Evolutionary conservation across 2,888 invertebrate genomes (phyloP).

Genomic region (Spicauda simplicius): DNA sequence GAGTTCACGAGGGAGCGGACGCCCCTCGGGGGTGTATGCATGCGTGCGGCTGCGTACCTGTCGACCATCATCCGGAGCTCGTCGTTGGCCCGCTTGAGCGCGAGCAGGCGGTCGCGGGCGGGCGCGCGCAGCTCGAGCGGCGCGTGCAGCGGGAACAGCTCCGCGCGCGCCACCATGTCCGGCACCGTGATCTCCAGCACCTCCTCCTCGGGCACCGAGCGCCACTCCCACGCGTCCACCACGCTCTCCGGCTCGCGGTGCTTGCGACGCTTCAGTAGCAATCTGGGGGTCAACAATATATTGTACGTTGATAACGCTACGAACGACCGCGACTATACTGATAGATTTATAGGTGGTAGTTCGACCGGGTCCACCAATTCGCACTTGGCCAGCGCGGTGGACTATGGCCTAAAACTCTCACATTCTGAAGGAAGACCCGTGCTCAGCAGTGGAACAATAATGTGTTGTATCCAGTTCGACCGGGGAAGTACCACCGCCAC

Average conservation of each 20-base stretch:
- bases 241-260: conserved; percentile 58
- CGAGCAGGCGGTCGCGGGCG: conserved; percentile 53
- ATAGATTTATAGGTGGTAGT: too few species aligned
- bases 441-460: too few species aligned
- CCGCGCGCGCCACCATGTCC: conserved; percentile 62
- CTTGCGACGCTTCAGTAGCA: conserved; percentile 66
- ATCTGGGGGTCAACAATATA: conserved; percentile 50
- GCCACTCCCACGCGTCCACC: conserved; percentile 71
- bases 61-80: conserved; percentile 58
- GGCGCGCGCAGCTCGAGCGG: conserved; percentile 64
- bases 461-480: too few species aligned
- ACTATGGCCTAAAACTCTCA: too few species aligned
- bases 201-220: conserved; percentile 63
- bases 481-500: too few species aligned
- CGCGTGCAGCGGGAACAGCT: conserved; percentile 70
- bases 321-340: too few species aligned
- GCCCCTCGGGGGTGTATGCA: too few species aligned
- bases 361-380: too few species aligned
- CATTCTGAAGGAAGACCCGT: too few species aligned
- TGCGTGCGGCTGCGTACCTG: conserved; percentile 51
- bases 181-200: conserved; percentile 65
- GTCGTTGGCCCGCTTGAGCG: conserved; percentile 62
- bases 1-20: too few species aligned
- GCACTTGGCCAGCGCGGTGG: too few species aligned
- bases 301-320: not conserved